Evolutionary conservation across 2,888 invertebrate genomes (phyloP), one percentile per base, ranked within the genome.

Genomic region (Drosophila ustulata): DNA sequence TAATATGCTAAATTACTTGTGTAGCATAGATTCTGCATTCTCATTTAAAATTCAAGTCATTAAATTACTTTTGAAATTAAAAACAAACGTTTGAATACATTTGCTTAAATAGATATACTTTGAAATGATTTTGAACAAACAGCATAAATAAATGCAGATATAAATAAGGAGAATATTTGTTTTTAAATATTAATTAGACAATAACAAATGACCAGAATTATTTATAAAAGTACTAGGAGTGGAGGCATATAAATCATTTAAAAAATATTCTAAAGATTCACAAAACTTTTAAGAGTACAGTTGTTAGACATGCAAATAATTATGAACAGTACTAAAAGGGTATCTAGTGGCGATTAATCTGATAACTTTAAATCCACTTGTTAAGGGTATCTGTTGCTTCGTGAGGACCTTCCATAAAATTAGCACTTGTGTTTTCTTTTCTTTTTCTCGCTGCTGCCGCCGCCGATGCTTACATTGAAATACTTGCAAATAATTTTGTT

Each of bases 401-500:
- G 57, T n/a, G n/a, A 47, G 9, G 50, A 37, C 61, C 46, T 57
- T 47, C 50, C 57, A 50, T 3, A 26, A 37, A 57, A 57, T 43
- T 64, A 50, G 62, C 25, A 28, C 28, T 18, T 23, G 28, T 47
- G 43, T 41, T 34, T 51, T 59, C 18, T 58, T 50, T 51, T 57
- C 25, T 37, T 53, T 49, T 59, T 34, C 13, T 32, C 25, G 39
- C 11, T 53, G 32, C 47, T 46, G 43, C n/a, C 50, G 51, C 57
- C 49, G 56, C 28, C 52, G 63, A 49, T 62, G 59, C 30, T 64
- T 75, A 58, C 51, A 64, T 62, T 46, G 50, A 64, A 66, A 64
- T 66, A 49, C 57, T 78, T 71, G 80, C 72, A 78, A 59, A 71
- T 77, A 66, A 68, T 71, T 65, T 64, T 86, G 70, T 76, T 69